Evolutionary conservation across 2,888 invertebrate genomes (phyloP), one percentile per base, ranked within the genome.

Genomic region (Phengaris alcon): DNA sequence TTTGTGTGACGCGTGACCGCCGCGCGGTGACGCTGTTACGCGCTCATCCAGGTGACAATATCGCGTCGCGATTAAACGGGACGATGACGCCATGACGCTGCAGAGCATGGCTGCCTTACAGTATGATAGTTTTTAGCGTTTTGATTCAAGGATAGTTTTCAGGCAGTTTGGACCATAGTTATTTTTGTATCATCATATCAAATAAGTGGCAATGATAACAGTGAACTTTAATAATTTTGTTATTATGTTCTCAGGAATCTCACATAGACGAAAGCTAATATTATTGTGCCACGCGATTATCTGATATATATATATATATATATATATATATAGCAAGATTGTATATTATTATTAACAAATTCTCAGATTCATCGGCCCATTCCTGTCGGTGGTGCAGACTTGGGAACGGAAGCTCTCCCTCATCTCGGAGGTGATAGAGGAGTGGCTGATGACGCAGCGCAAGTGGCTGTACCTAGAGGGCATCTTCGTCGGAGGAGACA

Each of bases 391-490:
- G 51, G 98, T 98, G 0, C 97, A 97, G 84, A 96, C 95, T 77
- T 97, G 98, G 97, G 98, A 98, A 83, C 96, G 95, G 77, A 94
- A 94, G 2, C 88, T 98, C 82, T 96, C 97, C 0, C 94, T 95
- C 9, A 96, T 98, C 77, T 96, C 96, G 0, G 98, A 98, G 88
- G 97, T 98, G 7, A 95, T 98, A 3, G 98, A 98, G 77, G 96
- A 96, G 79, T 98, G 98, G 98, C 91, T 97, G 85, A 94, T 95
- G 4, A 96, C 97, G 3, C 98, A 98, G 86, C 94, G 96, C 76
- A 98, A 97, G 86, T 98, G 98, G 98, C 93, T 98, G 79, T 98
- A 98, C 84, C 91, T 98, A 79, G 98, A 98, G 85, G 98, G 98
- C 0, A 98, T 98, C 78, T 98, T 98, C 86, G 96, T 98, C 0